These are phyloP conservation scores for Steinernema feltiae DNA, from an alignment of 1,140 invertebrate genomes.

Conservation along the genomic window DNA sequence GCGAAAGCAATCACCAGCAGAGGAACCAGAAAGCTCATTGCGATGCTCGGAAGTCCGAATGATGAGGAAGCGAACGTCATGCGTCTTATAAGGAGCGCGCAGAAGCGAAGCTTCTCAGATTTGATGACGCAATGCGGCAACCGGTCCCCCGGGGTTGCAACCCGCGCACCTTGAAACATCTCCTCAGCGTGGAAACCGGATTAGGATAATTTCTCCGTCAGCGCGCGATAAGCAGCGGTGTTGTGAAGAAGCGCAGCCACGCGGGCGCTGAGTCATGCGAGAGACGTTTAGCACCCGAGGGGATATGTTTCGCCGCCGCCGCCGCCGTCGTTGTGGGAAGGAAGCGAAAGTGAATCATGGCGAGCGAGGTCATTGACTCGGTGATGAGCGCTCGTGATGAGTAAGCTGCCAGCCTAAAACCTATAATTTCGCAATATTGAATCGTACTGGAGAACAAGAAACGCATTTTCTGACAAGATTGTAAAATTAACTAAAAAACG, in stretches of 20 bases:
- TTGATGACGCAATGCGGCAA: not conserved
- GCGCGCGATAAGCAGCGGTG: too few relatives aligned
- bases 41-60: not conserved
- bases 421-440: not conserved
- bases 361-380: not conserved
- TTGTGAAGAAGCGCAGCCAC: not conserved
- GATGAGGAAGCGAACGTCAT: not conserved
- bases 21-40: not conserved
- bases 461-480: too few relatives aligned
- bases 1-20: not conserved
- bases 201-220: not conserved
- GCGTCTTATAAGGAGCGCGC: not conserved
- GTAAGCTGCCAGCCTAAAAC: not conserved
- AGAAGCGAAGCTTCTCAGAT: not conserved
- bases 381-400: not conserved
- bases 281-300: not conserved
- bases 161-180: slow-evolving; percentile 10
- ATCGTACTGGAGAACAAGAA: too few relatives aligned
- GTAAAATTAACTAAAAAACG: too few relatives aligned
- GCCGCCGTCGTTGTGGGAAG: too few relatives aligned
- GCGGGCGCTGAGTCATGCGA: not conserved
- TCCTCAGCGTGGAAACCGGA: not conserved
- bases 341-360: not conserved
- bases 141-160: slow-evolving; percentile 10
- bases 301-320: not conserved